Base-by-base conservation (phyloP, 2,113 vertebrate species). In the Percina caprodes region DNA sequence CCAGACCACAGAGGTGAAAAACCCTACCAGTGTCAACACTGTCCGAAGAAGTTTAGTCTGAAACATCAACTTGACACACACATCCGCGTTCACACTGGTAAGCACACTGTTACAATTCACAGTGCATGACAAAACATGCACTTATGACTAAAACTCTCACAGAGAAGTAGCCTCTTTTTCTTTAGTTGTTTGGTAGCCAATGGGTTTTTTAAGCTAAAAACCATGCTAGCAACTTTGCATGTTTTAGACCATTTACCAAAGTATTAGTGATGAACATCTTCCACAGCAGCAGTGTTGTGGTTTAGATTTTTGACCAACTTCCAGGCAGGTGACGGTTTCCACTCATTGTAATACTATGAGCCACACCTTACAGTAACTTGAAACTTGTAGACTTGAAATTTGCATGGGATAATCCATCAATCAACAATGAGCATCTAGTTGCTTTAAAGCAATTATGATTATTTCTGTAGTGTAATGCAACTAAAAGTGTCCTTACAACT, bases 51-150 rank as follows among this genome's bases (percentile, higher is more conserved):
- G 85, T 97, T 97, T 84, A 95, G 95, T 77, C 94, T 97, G 45
- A 97, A 97, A 82, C 97, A 97, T 85, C 96, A 97, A 76, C 94
- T 96, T 91, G 95, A 96, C 79, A 96, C 96, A 23, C 96, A 97
- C 88, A 93, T 94, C 83, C 85, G 96, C 54, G 95, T 96, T 72
- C 96, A 97, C 90, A 97, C 96, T 24, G 96, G 96, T 97, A 94
- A 24, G 35, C 12, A 51, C 24, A 16, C 3, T 51, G 11, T 55
- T 55, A 52, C 10, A 33, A 52, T 24, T 1, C 1, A 16, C 54
- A 56, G 1, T 21, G 21, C 15, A 19, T 26, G 45, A 63, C 4
- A 3, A 33, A 58, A 45, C 51, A 13, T 19, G 42, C 39, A 42
- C 39, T 42, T 42, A 42, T 42, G 39, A 42, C 39, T 8, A 0